phyloP scores from a whole-genome alignment of 2,113 vertebrate species.

The Notothenia coriiceps region DNA sequence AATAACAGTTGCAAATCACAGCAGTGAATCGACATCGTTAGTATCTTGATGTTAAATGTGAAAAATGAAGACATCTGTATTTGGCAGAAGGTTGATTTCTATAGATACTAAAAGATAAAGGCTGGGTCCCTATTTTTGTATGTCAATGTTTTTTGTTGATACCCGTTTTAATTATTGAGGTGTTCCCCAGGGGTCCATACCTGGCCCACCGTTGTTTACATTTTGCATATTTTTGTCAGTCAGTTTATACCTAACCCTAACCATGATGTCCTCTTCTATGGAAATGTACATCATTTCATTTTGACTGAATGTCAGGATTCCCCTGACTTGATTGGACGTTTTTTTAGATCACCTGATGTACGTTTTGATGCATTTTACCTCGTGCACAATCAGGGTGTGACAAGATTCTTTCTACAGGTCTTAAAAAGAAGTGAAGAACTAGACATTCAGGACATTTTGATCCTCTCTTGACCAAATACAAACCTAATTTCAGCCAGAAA shows the following conservation, averaged over 20 bases:
- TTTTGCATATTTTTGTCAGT: background rate
- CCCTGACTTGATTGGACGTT: too few relatives aligned
- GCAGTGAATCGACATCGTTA: background rate
- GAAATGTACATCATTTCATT: background rate
- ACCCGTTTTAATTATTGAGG: slow-evolving; percentile 1
- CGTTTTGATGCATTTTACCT: too few relatives aligned
- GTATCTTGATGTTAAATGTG: background rate
- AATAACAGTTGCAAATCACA: background rate
- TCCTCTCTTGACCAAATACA: too few relatives aligned
- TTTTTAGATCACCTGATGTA: too few relatives aligned
- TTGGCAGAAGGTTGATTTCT: background rate
- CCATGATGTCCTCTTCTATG: background rate
- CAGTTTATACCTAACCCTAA: background rate
- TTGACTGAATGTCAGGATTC: too few relatives aligned
- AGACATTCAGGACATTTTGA: too few relatives aligned
- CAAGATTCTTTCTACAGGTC: too few relatives aligned
- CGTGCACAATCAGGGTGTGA: too few relatives aligned
- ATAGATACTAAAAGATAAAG: background rate
- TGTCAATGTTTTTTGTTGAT: background rate
- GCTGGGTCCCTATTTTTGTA: background rate
- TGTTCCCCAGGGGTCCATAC: background rate
- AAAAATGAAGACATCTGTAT: background rate
- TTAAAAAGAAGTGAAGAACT: too few relatives aligned
- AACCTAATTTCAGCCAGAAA: too few relatives aligned
- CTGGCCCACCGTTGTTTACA: background rate